phyloP scores from a whole-genome alignment of 2,797 vertebrate genomes.

The Numenius phaeopus region DNA sequence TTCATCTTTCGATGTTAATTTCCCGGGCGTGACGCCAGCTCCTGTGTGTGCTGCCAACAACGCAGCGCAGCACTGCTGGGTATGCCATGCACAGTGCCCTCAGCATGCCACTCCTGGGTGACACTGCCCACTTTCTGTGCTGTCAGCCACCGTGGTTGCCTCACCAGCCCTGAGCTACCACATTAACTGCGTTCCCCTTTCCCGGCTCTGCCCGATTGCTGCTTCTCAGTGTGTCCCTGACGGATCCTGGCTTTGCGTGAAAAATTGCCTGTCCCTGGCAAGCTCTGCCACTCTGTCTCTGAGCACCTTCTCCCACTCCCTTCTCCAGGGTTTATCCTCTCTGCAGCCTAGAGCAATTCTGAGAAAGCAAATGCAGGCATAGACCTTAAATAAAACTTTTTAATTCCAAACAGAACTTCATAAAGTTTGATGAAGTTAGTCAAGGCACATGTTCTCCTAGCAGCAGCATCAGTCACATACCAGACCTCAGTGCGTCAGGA shows the following conservation, averaged over 20 bases:
- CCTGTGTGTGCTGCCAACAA: conserved; percentile 7
- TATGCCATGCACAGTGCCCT: neutral
- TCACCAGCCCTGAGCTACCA: neutral
- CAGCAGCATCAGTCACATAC: neutral
- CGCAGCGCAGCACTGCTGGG: neutral
- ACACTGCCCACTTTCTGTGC: neutral
- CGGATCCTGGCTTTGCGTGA: neutral
- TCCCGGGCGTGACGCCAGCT: neutral
- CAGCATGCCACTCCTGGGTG: neutral
- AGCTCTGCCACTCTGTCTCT: neutral
- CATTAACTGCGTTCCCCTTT: neutral
- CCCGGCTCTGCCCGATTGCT: neutral
- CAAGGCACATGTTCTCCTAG: neutral
- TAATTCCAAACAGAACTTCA: neutral
- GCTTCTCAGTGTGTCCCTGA: neutral
- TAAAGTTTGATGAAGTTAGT: neutral
- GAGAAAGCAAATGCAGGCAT: neutral
- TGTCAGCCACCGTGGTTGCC: neutral
- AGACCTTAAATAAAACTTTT: neutral
- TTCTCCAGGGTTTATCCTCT: neutral
- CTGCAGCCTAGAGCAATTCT: neutral
- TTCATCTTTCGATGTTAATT: conserved; percentile 34
- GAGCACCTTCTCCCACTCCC: neutral
- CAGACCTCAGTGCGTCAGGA: neutral
- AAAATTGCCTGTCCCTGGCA: neutral